These are phyloP conservation scores for Gerris lacustris DNA, from an alignment of 2,888 invertebrate species.

Conservation along the genomic window DNA sequence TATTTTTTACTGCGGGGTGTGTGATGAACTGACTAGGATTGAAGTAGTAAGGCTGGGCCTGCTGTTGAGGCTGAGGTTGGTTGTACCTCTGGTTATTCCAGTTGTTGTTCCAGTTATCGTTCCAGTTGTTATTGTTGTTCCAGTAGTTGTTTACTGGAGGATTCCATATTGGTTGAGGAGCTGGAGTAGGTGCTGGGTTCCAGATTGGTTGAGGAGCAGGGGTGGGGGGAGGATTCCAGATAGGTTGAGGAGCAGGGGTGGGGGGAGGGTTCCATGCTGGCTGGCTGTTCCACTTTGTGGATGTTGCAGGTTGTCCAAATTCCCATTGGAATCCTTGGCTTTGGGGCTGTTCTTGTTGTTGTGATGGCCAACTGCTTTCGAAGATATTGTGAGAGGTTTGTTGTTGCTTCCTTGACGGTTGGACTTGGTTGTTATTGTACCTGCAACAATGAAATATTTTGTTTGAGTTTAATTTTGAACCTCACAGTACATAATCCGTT, in stretches of 20 bases:
- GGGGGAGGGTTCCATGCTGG: background rate
- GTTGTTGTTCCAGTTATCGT: constrained; percentile 34
- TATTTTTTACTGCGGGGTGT: constrained; percentile 55
- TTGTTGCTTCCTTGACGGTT: background rate
- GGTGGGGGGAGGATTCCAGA: constrained; percentile 6
- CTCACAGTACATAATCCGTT: too few species aligned
- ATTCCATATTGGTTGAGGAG: constrained; percentile 14
- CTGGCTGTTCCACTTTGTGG: background rate
- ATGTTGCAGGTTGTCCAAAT: background rate
- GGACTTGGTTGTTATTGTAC: constrained; percentile 8
- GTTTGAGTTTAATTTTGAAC: too few species aligned
- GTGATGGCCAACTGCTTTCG: background rate
- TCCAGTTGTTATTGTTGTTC: constrained; percentile 5
- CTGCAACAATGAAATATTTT: background rate
- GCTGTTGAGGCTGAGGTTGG: constrained; percentile 22
- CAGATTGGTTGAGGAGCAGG: constrained; percentile 4
- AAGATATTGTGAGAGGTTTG: background rate
- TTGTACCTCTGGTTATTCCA: constrained; percentile 32
- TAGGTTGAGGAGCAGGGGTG: constrained; percentile 13
- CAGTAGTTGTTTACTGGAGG: constrained; percentile 4
- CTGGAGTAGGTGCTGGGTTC: constrained; percentile 7
- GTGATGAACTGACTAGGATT: constrained; percentile 40
- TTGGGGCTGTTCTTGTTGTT: background rate
- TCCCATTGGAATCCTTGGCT: background rate
- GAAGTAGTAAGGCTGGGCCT: constrained; percentile 25